phyloP scores from a whole-genome alignment of 1,140 invertebrate species.

The Meloidogyne floridensis region DNA sequence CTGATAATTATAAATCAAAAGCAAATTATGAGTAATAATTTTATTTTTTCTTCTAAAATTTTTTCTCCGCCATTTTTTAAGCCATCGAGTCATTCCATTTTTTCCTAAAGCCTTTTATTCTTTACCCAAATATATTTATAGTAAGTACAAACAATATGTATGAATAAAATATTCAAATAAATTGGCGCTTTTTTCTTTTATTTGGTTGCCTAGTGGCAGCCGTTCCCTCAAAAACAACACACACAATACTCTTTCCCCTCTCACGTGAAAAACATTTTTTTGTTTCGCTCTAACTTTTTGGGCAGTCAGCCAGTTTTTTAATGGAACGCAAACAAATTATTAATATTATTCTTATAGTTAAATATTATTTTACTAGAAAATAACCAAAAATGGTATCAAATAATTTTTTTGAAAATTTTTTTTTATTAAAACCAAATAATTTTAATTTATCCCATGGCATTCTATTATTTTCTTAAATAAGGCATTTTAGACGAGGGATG shows the following conservation, averaged over 20 bases:
- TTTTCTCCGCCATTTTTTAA: not conserved
- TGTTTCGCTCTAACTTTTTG: not conserved
- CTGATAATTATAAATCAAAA: too few species aligned
- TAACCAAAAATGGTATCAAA: too few species aligned
- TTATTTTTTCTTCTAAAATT: too few species aligned
- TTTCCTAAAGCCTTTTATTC: not conserved
- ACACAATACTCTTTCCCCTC: not conserved
- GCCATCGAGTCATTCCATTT: not conserved
- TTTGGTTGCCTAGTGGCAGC: slow-evolving; percentile 3
- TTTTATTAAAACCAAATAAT: too few species aligned
- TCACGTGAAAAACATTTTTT: slow-evolving; percentile 2
- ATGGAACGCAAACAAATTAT: slow-evolving; percentile 1
- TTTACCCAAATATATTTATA: not conserved
- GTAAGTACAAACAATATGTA: not conserved
- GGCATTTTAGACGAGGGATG: too few species aligned
- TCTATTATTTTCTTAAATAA: too few species aligned
- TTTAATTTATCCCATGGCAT: too few species aligned
- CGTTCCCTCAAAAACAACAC: not conserved
- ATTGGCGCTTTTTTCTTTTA: not conserved
- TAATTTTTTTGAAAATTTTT: too few species aligned
- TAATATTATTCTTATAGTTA: not conserved
- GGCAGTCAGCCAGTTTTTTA: not conserved
- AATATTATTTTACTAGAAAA: not conserved
- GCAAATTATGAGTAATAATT: too few species aligned
- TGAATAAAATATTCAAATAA: not conserved